Evolutionary conservation across 2,113 vertebrate genomes (phyloP).

Genomic region (Brienomyrus brachyistius): DNA sequence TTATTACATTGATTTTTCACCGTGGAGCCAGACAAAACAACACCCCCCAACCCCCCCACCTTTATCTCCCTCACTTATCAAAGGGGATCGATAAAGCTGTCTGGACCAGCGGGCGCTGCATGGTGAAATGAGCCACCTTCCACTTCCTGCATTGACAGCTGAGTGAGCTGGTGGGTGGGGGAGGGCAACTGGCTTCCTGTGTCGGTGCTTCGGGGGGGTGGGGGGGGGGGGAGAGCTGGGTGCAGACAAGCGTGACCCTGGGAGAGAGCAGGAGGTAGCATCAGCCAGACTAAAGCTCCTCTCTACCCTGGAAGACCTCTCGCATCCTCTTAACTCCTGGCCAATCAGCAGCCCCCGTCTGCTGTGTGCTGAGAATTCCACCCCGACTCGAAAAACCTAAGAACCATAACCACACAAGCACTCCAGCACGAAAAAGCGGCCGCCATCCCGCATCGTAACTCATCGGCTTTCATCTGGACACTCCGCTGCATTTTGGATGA

Average conservation of each 20-base stretch:
- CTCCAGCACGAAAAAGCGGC: not conserved
- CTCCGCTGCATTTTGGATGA: not conserved
- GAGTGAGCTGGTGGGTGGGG: not conserved
- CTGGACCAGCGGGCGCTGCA: not conserved
- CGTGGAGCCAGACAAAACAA: constrained; percentile 31
- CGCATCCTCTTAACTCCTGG: not conserved
- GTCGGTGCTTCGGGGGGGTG: not conserved
- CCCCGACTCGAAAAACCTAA: not conserved
- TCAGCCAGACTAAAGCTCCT: not conserved
- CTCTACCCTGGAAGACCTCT: not conserved
- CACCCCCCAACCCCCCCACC: constrained; percentile 10
- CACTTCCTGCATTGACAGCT: not conserved
- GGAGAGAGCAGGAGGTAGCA: not conserved
- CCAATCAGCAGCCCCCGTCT: not conserved
- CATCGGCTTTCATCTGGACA: not conserved
- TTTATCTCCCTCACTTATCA: constrained; percentile 19
- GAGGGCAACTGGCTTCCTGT: not conserved
- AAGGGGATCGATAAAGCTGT: constrained; percentile 40
- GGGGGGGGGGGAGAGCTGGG: not conserved
- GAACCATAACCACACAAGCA: not conserved
- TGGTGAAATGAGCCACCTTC: not conserved
- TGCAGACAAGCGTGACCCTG: not conserved
- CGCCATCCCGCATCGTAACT: not conserved
- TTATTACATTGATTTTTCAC: constrained; percentile 37
- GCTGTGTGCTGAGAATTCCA: not conserved